Conservation (phyloP, 2,888 invertebrate species). For the Holacanthella duospinosa region DNA sequence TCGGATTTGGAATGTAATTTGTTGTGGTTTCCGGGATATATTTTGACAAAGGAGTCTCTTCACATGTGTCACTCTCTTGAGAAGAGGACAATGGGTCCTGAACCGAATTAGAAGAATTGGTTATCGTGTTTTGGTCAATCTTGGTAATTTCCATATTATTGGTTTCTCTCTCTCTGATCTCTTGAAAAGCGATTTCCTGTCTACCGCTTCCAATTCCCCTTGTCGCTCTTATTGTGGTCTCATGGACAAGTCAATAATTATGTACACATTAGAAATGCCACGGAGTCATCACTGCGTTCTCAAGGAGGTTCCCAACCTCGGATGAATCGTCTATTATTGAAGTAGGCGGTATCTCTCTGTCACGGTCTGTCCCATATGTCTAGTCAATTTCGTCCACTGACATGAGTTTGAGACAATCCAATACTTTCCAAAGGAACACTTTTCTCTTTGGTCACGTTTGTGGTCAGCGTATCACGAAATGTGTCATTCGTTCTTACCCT, state of each 20-base stretch:
- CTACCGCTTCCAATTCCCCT: slow-evolving; percentile 11
- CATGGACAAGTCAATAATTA: background rate
- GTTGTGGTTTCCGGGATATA: slow-evolving; percentile 28
- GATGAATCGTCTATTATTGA: slow-evolving; percentile 28
- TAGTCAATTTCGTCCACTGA: slow-evolving; percentile 27
- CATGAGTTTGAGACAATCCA: slow-evolving; percentile 14
- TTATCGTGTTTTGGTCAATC: slow-evolving; percentile 12
- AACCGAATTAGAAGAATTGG: slow-evolving; percentile 7
- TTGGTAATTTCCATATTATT: slow-evolving; percentile 25
- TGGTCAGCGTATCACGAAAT: slow-evolving; percentile 32
- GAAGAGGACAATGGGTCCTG: slow-evolving; percentile 4
- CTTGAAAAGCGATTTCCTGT: background rate
- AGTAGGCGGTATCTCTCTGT: slow-evolving; percentile 31
- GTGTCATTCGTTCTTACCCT: slow-evolving; percentile 12
- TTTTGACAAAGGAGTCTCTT: slow-evolving; percentile 13
- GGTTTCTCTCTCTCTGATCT: slow-evolving; percentile 11
- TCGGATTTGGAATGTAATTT: slow-evolving; percentile 30
- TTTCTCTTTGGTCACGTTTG: slow-evolving; percentile 23
- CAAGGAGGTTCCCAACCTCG: background rate
- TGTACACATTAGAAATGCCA: background rate
- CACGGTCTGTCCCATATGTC: slow-evolving; percentile 24
- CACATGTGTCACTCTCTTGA: slow-evolving; percentile 22
- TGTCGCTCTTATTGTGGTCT: background rate
- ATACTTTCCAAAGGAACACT: no score
- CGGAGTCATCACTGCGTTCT: background rate